A percentile compares a stretch with the other conserved stretches of the same genome.
phyloP scores from a whole-genome alignment of 2,113 vertebrate species.

The Callipepla californica region DNA sequence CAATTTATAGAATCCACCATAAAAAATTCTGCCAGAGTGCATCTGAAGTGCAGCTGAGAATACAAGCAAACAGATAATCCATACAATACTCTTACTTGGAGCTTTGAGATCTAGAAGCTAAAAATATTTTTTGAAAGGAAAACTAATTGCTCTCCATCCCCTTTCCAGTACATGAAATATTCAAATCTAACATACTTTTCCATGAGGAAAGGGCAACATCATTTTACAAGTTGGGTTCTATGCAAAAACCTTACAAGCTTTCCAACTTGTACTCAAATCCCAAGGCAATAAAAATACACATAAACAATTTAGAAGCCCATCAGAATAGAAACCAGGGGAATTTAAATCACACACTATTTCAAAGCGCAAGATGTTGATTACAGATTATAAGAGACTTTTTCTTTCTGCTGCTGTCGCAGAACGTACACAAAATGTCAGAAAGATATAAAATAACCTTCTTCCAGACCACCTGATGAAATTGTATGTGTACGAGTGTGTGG shows the following conservation, averaged over 20 bases:
- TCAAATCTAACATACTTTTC: background rate
- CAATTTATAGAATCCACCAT: background rate
- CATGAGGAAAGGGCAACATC: background rate
- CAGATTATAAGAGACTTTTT: background rate
- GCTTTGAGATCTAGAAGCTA: conserved; percentile 5
- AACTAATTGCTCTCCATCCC: background rate
- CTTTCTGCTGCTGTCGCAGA: background rate
- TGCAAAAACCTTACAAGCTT: background rate
- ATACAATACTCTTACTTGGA: background rate
- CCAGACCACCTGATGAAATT: background rate
- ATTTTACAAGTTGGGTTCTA: conserved; percentile 2
- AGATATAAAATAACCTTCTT: background rate
- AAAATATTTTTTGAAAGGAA: conserved; percentile 9
- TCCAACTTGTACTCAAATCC: background rate
- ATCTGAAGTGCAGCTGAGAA: conserved; percentile 18
- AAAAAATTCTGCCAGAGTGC: background rate
- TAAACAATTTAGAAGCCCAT: background rate
- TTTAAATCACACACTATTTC: background rate
- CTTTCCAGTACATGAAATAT: background rate
- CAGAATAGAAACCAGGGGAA: background rate
- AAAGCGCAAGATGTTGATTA: background rate
- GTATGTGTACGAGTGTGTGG: too few species aligned
- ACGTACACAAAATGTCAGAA: background rate
- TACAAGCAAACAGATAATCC: conserved; percentile 25
- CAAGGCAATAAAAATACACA: background rate